phyloP scores from a whole-genome alignment of 2,888 invertebrate genomes.

The Tanytarsus gracilentus region DNA sequence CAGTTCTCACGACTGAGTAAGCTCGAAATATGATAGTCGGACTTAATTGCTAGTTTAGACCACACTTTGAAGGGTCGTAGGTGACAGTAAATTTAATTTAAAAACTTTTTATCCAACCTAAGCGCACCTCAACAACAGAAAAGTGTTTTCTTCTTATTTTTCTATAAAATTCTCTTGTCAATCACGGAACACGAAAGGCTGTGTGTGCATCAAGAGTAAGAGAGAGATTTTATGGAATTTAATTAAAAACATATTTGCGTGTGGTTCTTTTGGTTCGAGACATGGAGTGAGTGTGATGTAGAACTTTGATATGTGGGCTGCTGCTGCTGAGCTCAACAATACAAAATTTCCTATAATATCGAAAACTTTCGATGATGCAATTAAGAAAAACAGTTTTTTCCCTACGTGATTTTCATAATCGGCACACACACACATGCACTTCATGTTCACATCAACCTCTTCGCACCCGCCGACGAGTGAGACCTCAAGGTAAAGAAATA shows the following conservation, averaged over 20 bases:
- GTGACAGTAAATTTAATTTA: slow-evolving; percentile 15
- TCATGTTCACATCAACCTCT: neutral
- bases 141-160: neutral
- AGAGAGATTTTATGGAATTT: slow-evolving; percentile 13
- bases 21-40: too few species aligned
- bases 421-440: slow-evolving; percentile 12
- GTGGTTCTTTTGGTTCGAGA: slow-evolving; percentile 8
- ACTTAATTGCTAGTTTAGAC: too few species aligned
- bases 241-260: slow-evolving; percentile 29
- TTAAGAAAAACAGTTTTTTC: slow-evolving; percentile 19
- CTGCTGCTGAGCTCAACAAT: neutral
- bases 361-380: slow-evolving; percentile 17
- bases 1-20: too few species aligned
- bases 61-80: neutral
- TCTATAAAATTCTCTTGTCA: too few species aligned
- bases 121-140: neutral
- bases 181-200: slow-evolving; percentile 3
- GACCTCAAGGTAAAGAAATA: neutral
- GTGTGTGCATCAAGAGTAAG: neutral
- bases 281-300: neutral
- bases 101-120: neutral
- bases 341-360: neutral
- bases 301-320: slow-evolving; percentile 21
- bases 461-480: neutral
- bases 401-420: slow-evolving; percentile 23